These are phyloP conservation scores for Melanchra persicariae DNA, from an alignment of 2,888 invertebrate species.

Conservation along the genomic window DNA sequence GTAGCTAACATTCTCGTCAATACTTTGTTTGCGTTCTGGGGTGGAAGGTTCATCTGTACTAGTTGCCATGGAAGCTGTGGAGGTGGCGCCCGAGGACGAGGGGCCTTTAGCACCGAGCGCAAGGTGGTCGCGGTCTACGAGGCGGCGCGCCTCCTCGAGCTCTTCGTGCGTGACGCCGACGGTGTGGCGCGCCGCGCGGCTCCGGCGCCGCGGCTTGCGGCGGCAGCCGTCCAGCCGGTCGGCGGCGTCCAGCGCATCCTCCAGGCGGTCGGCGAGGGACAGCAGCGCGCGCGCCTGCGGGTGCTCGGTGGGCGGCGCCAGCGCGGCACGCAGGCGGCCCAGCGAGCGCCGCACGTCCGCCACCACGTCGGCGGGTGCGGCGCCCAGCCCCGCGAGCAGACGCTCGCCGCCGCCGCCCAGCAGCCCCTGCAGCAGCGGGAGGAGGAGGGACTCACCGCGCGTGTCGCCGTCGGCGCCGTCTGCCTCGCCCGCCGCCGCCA, in stretches of 20 bases:
- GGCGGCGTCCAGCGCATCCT: conserved; percentile 89
- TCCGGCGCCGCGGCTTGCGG: conserved; percentile 89
- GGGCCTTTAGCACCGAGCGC: conserved; percentile 68
- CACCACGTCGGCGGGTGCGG: conserved; percentile 92
- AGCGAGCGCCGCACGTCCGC: conserved; percentile 95
- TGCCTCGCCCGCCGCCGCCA: conserved; percentile 82
- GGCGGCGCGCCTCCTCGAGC: conserved; percentile 94
- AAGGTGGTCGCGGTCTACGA: conserved; percentile 91
- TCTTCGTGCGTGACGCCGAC: conserved; percentile 96
- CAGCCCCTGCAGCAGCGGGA: conserved; percentile 93
- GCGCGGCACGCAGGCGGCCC: conserved; percentile 93
- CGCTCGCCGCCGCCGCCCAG: conserved; percentile 89
- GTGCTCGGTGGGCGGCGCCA: conserved; percentile 90
- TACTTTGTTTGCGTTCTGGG: conserved; percentile 80
- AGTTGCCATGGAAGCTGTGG: conserved; percentile 67
- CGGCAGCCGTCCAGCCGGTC: conserved; percentile 84
- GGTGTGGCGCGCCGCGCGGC: conserved; percentile 94
- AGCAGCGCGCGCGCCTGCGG: conserved; percentile 92
- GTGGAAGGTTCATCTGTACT: conserved; percentile 73
- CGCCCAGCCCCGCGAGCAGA: conserved; percentile 85
- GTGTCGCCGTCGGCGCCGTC: conserved; percentile 72
- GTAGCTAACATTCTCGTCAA: conserved; percentile 76
- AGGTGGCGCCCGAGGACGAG: conserved; percentile 74
- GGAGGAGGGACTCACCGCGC: conserved; percentile 94
- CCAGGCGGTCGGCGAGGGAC: conserved; percentile 93